phyloP scores from a whole-genome alignment of 2,888 invertebrate species.

The Hirtodrosophila duncani region DNA sequence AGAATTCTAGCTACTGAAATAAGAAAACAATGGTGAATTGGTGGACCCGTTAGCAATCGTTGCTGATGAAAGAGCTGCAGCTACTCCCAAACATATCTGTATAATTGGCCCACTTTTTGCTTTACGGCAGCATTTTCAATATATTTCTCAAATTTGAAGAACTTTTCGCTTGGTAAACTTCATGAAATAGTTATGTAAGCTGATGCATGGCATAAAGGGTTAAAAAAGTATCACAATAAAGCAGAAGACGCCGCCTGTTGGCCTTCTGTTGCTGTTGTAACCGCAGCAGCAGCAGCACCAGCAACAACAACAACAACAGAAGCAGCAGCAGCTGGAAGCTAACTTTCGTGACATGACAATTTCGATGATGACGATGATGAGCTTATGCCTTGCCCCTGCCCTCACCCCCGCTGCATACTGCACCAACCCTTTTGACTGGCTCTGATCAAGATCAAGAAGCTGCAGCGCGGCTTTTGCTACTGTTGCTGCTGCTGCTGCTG shows the following conservation, averaged over 20 bases:
- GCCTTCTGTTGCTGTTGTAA: slow-evolving; percentile 19
- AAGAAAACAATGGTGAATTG: not conserved
- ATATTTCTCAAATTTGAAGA: too few relatives aligned
- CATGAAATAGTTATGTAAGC: slow-evolving; percentile 3
- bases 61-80: too few relatives aligned
- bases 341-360: slow-evolving; percentile 73
- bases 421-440: slow-evolving; percentile 9
- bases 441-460: slow-evolving; percentile 33
- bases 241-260: slow-evolving; percentile 40
- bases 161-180: too few relatives aligned
- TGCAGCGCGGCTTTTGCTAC: slow-evolving; percentile 5
- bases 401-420: slow-evolving; percentile 4
- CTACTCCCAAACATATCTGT: too few relatives aligned
- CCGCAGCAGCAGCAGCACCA: slow-evolving; percentile 12
- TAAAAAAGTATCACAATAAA: slow-evolving; percentile 58
- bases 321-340: slow-evolving; percentile 57
- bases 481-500: slow-evolving; percentile 34
- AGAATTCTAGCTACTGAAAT: not conserved
- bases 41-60: too few relatives aligned
- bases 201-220: slow-evolving; percentile 34
- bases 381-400: slow-evolving; percentile 15
- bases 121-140: too few relatives aligned
- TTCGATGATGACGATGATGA: slow-evolving; percentile 67
- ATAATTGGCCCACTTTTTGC: too few relatives aligned
- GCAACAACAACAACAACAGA: not conserved